Evolutionary conservation across 2,888 invertebrate genomes (phyloP).

Genomic region (Orgyia antiqua): DNA sequence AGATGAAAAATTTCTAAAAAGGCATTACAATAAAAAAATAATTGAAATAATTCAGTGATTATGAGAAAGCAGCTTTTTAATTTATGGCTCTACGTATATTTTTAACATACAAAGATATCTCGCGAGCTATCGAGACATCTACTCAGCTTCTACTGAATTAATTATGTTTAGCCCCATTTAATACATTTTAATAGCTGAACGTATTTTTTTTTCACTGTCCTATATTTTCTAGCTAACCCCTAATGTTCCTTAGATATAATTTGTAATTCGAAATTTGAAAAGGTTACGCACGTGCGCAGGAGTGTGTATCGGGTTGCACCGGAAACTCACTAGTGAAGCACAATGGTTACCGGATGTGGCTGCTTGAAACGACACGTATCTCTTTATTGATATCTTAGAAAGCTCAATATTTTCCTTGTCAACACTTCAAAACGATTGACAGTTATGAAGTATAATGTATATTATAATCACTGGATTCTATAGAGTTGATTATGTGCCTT

Average conservation of each 20-base stretch:
- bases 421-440: conserved; percentile 55
- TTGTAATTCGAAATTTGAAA: conserved; percentile 64
- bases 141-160: too few relatives aligned
- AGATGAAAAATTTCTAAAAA: too few relatives aligned
- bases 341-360: conserved; percentile 76
- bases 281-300: conserved; percentile 77
- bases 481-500: conserved; percentile 11
- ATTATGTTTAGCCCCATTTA: too few relatives aligned
- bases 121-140: too few relatives aligned
- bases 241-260: conserved; percentile 47
- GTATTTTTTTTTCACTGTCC: too few relatives aligned
- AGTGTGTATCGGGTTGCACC: conserved; percentile 76
- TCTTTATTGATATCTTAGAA: conserved; percentile 75
- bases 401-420: conserved; percentile 70
- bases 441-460: conserved; percentile 40
- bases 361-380: conserved; percentile 75
- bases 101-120: too few relatives aligned
- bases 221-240: conserved; percentile 2
- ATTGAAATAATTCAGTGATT: too few relatives aligned
- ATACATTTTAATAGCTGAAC: too few relatives aligned
- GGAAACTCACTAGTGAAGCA: conserved; percentile 67
- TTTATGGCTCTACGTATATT: too few relatives aligned
- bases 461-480: conserved; percentile 33
- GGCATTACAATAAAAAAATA: too few relatives aligned
- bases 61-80: too few relatives aligned